Percentiles rank a stretch among this genome's conserved stretches.
phyloP scores from a whole-genome alignment of 2,797 vertebrate genomes.

The Falco concolor region DNA sequence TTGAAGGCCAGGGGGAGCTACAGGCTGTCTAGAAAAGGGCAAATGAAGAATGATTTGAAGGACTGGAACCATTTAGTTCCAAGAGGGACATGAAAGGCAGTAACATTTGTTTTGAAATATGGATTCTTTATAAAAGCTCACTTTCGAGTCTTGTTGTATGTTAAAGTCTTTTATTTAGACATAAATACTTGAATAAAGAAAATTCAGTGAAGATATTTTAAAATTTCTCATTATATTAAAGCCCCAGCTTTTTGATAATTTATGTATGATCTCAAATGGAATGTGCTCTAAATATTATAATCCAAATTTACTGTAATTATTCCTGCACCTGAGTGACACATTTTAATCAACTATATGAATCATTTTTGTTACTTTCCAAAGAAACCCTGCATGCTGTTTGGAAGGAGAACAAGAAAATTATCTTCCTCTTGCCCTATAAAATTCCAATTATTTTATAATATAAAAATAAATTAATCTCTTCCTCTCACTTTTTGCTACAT shows the following conservation, averaged over 20 bases:
- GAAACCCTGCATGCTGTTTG: background rate
- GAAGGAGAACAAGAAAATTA: background rate
- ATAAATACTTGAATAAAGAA: background rate
- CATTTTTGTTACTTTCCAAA: background rate
- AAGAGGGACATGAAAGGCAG: background rate
- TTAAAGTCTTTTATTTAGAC: background rate
- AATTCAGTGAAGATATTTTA: background rate
- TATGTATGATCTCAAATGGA: background rate
- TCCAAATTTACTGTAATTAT: background rate
- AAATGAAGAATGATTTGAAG: background rate
- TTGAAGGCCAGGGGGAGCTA: background rate
- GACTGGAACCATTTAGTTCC: background rate
- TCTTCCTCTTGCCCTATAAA: background rate
- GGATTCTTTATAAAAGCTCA: background rate
- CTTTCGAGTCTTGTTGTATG: background rate
- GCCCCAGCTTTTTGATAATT: background rate
- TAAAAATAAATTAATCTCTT: background rate
- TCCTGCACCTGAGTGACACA: background rate
- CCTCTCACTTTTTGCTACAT: background rate
- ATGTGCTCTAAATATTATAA: background rate
- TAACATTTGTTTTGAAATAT: background rate
- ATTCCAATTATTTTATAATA: background rate
- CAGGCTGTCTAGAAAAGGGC: background rate
- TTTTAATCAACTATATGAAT: background rate
- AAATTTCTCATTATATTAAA: background rate